Evolutionary conservation across 2,797 vertebrate genomes (phyloP), one percentile per base, ranked within the genome.

Genomic region (Gadopsis marmoratus): DNA sequence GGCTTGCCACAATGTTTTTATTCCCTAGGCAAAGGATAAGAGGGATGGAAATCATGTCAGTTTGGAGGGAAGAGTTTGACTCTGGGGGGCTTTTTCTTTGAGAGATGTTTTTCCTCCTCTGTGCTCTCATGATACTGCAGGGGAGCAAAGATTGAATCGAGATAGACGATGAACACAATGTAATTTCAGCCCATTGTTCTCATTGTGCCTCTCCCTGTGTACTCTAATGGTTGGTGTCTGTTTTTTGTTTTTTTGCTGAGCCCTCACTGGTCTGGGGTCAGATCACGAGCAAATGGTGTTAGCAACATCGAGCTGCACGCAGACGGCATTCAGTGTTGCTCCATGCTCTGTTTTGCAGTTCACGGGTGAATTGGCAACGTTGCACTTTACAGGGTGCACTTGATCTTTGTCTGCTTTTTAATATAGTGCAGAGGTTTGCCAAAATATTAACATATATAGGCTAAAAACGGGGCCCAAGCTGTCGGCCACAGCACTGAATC

Each of bases 111-210:
- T 66, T 43, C 6, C 31, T 75, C 55, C 58, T 74, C 47, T 19
- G 11, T 26, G 60, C 12, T 81, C 60, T 65, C 65, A 60, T 62
- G 12, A 72, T 63, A 31, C 82, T 65, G 66, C 56, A 78, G 39
- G 26, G 74, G 68, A 71, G 76, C 65, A 66, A 65, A 82, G 71
- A 88, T 79, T 79, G 64, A 81, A 77, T 78, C 77, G 84, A 26
- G 84, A 88, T 73, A 62, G 83, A 62, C 65, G 75, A 71, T 62
- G 47, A 83, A 39, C 65, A 66, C 59, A 55, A 70, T 79, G 74
- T 84, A 51, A 89, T 92, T 83, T 83, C 53, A 48, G 43, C 26
- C 47, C 47, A 7, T 82, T 61, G 48, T 73, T 65, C 48, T 66
- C 39, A 14, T 54, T 17, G 11, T 33, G 45, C 61, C 14, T 50